Base-by-base conservation (phyloP, 2,888 invertebrate species). In the Onchidella celtica region DNA sequence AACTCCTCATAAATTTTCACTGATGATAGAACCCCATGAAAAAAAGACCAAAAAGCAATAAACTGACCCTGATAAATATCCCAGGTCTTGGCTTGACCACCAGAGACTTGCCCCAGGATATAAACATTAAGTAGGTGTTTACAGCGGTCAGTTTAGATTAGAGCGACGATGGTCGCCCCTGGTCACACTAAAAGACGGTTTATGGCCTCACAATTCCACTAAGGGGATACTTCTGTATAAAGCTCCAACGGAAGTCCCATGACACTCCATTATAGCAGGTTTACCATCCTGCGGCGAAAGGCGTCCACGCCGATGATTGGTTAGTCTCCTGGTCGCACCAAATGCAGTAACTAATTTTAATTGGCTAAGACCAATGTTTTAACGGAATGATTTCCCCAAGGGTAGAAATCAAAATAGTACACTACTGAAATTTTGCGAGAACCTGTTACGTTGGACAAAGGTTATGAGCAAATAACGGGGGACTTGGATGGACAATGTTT, bases 251-350 rank as follows among this genome's bases (percentile, higher is more conserved):
- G 29, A 55, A 27, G 0, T 1, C 9, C 4, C 1, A 11, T 73
- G 73, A 73, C 73, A 73, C 73, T 73, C 3, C 73, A 61, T 59
- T 73, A 1, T 24, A 4, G 24, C 59, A 11, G 57, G 29, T 57
- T 27, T n/a, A 21, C 32, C 21, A 21, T 29, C 72, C 47, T 29
- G 70, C 1, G 70, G 55, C 70, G 47, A 47, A 70, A 17, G 47
- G 47, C 47, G 47, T 47, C 47, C 9, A 47, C 47, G 17, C 17
- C 47, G 47, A 47, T 47, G 47, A 47, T 47, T 47, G 47, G 47
- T 17, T 17, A 6, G 47, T 17, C 17, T 6, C 47, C 47, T n/a
- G 17, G 9, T n/a, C 59, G 59, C 59, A n/a, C 17, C 59, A n/a
- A 59, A 59, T 24, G 59, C 17, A 21, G 17, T 59, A 59, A 59